Evolutionary conservation across 2,797 vertebrate species (phyloP).

Genomic region (Potorous gilbertii): DNA sequence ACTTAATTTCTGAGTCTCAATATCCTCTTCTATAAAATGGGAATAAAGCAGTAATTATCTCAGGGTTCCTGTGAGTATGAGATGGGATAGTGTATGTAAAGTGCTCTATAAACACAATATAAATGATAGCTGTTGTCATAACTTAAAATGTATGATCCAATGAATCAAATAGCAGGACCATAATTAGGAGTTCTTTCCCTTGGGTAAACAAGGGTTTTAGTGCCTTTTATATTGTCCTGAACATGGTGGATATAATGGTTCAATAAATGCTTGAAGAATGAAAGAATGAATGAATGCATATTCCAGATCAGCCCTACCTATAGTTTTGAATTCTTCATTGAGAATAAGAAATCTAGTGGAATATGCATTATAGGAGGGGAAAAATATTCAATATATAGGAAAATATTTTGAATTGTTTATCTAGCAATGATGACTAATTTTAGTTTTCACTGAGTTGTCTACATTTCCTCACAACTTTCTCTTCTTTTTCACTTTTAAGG

Average conservation of each 20-base stretch:
- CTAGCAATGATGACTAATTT: neutral
- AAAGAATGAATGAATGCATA: neutral
- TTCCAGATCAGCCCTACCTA: neutral
- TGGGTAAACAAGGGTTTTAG: neutral
- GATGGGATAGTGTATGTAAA: neutral
- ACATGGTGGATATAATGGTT: neutral
- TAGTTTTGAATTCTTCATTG: neutral
- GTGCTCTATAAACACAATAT: neutral
- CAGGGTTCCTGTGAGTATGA: neutral
- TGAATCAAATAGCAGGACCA: neutral
- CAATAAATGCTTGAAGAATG: neutral
- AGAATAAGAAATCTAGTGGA: neutral
- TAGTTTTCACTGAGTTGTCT: neutral
- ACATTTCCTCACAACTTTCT: neutral
- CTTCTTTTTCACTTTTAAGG: neutral
- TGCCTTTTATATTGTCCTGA: neutral
- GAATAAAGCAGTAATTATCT: neutral
- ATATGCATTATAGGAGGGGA: neutral
- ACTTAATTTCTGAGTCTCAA: neutral
- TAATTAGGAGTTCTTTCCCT: neutral
- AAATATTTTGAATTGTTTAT: neutral
- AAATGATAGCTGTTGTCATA: neutral
- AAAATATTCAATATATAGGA: neutral
- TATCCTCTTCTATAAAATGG: neutral
- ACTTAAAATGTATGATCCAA: neutral